phyloP scores from a whole-genome alignment of 1,140 invertebrate genomes.

The Calliopsis andreniformis region DNA sequence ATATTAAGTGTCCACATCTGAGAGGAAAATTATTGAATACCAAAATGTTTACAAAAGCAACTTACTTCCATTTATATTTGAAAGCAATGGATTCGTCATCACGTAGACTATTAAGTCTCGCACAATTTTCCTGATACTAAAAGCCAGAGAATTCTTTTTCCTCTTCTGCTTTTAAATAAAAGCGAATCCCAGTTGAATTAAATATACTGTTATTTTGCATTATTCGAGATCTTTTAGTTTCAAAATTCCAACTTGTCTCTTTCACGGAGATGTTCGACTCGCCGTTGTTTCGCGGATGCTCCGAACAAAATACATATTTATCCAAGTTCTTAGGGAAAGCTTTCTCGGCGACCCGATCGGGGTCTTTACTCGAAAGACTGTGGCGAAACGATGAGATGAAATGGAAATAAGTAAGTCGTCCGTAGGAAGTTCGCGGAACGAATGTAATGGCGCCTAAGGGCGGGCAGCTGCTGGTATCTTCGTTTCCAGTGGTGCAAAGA shows the following conservation, averaged over 20 bases:
- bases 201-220: no score
- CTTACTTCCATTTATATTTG: background rate
- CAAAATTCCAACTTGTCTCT: no score
- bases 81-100: background rate
- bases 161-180: background rate
- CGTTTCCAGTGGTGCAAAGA: background rate
- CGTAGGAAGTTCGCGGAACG: conserved; percentile 9
- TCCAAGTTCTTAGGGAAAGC: background rate
- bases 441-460: conserved; percentile 1
- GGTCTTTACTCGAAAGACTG: background rate
- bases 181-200: no score
- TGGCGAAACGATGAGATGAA: conserved; percentile 2
- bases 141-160: background rate
- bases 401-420: conserved; percentile 2
- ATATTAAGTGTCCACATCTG: no score
- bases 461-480: conserved; percentile 16
- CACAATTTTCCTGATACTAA: background rate
- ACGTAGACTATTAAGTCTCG: background rate
- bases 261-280: no score
- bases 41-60: background rate
- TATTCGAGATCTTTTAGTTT: no score
- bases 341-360: background rate
- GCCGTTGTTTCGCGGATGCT: background rate
- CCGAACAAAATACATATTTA: conserved; percentile 2
- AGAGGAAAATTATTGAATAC: background rate